A percentile compares a stretch with the other conserved stretches of the same genome.
Evolutionary conservation across 2,888 invertebrate species (phyloP).

Genomic region (Camptogramma bilineatum): DNA sequence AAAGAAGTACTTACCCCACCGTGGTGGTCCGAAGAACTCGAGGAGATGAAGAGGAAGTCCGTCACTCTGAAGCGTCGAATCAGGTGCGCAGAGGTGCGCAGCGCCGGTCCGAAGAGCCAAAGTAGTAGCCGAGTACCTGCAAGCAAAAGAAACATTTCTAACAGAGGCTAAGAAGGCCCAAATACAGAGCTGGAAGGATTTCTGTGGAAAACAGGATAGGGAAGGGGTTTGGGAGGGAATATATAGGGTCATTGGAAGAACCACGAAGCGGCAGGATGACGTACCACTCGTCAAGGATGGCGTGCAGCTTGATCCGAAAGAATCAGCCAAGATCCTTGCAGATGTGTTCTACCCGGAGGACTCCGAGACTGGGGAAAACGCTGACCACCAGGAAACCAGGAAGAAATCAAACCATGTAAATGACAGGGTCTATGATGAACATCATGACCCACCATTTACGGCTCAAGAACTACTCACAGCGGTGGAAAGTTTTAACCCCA

Average conservation of each 20-base stretch:
- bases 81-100: too few species aligned
- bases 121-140: constrained; percentile 2
- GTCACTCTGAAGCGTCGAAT: too few species aligned
- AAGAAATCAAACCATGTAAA: constrained; percentile 13
- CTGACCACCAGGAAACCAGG: constrained; percentile 15
- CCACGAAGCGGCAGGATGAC: constrained; percentile 7
- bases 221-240: too few species aligned
- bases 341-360: constrained; percentile 30
- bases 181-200: constrained; percentile 37
- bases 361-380: constrained; percentile 6
- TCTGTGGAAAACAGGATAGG: constrained; percentile 24
- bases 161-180: constrained; percentile 19
- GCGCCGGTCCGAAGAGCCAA: background rate
- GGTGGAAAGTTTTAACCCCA: constrained; percentile 30
- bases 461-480: constrained; percentile 16
- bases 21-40: constrained; percentile 1
- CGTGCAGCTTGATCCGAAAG: background rate
- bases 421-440: background rate
- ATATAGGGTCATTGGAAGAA: constrained; percentile 15
- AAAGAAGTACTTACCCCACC: background rate
- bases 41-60: background rate
- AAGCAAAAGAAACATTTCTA: constrained; percentile 5
- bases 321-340: constrained; percentile 11
- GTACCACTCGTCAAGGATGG: constrained; percentile 5
- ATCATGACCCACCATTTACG: constrained; percentile 38